A percentile compares a stretch with the other conserved stretches of the same genome.
Conservation (phyloP, 2,113 vertebrate genomes). For the Verasper variegatus region DNA sequence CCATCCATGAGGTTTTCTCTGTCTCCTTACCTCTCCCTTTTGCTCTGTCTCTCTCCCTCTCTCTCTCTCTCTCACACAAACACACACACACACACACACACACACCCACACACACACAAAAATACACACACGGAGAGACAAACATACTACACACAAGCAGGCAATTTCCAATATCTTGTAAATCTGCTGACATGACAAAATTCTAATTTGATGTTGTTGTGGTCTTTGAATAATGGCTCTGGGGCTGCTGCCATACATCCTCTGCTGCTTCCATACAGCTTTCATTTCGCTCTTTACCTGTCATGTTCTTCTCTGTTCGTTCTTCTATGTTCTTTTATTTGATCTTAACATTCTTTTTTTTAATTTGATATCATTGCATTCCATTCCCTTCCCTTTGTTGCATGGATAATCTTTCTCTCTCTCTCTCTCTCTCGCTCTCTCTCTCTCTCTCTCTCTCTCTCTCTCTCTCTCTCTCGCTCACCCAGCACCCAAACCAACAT, state of each 20-base stretch:
- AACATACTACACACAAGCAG: conserved; percentile 15
- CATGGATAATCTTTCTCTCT: no score
- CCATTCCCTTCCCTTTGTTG: no score
- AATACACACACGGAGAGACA: background rate
- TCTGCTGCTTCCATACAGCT: conserved; percentile 5
- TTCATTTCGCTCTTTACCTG: background rate
- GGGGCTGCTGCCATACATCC: conserved; percentile 9
- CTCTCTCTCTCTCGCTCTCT: no score
- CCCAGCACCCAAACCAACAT: no score
- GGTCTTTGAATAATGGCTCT: conserved; percentile 39
- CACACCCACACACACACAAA: background rate
- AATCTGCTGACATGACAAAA: conserved; percentile 56
- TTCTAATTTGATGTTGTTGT: conserved; percentile 46
- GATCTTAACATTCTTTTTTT: no score
- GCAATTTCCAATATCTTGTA: conserved; percentile 55
- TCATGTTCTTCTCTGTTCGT: background rate
- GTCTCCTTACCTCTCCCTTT: background rate
- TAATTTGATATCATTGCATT: no score
- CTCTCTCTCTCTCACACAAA: background rate
- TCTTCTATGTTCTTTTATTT: no score
- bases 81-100: no score
- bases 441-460: no score
- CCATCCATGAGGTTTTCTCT: background rate
- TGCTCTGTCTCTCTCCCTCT: background rate
- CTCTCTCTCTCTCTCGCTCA: no score